phyloP scores from a whole-genome alignment of 2,797 vertebrate species.

The Fistularia commersonii region DNA sequence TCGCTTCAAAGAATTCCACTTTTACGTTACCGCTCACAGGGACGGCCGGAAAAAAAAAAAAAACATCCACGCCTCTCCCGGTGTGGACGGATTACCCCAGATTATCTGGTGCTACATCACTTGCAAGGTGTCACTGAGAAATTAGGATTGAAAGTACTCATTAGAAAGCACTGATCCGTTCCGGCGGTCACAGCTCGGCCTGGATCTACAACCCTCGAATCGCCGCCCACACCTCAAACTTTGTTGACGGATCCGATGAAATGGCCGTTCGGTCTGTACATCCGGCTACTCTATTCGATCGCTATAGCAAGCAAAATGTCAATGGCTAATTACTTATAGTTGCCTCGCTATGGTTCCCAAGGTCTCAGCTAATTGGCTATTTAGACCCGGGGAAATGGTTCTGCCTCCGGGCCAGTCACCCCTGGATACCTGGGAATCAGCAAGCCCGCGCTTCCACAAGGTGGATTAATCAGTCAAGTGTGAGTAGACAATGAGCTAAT shows the following conservation, averaged over 20 bases:
- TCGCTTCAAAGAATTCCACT: no score
- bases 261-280: conserved; percentile 32
- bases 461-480: conserved; percentile 53
- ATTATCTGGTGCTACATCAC: no score
- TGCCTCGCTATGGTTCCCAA: conserved; percentile 49
- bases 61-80: no score
- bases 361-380: conserved; percentile 70
- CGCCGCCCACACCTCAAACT: conserved; percentile 7
- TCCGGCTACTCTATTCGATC: conserved; percentile 31
- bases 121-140: no score
- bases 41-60: no score
- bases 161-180: conserved; percentile 30
- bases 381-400: conserved; percentile 61
- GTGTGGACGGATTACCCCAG: no score
- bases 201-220: conserved; percentile 21
- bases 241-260: conserved; percentile 21
- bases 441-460: conserved; percentile 23
- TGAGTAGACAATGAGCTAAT: conserved; percentile 42
- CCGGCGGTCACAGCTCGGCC: conserved; percentile 3
- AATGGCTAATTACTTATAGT: conserved; percentile 66
- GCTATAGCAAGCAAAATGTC: conserved; percentile 59
- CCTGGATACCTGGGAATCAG: conserved; percentile 55
- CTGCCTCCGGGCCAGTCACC: conserved; percentile 57
- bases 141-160: conserved; percentile 46
- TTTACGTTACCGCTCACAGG: no score